These are phyloP conservation scores for Enteromius trimaculatus DNA, from an alignment of 2,797 vertebrate species.

Conservation along the genomic window DNA sequence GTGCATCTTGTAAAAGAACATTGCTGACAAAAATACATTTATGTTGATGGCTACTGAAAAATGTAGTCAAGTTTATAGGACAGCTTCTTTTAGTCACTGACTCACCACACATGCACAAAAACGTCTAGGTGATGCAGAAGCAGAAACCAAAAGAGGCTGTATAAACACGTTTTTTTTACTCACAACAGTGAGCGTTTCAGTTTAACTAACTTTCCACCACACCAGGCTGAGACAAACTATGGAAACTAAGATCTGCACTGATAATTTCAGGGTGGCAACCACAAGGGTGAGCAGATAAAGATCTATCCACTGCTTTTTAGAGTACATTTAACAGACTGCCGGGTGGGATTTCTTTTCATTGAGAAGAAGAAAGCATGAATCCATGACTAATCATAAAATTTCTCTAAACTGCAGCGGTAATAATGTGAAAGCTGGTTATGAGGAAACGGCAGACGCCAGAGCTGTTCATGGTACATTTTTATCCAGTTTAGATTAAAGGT, in stretches of 20 bases:
- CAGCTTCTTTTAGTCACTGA: background rate
- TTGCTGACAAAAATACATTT: no score
- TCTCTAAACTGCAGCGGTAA: conserved; percentile 59
- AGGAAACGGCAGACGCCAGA: conserved; percentile 52
- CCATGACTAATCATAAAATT: conserved; percentile 63
- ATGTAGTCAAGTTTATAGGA: background rate
- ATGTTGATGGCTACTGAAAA: no score
- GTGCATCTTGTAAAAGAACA: no score
- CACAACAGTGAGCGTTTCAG: conserved; percentile 14
- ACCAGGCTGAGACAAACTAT: conserved; percentile 54
- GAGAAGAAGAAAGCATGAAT: conserved; percentile 58
- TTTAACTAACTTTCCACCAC: conserved; percentile 47
- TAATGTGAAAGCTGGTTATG: conserved; percentile 53
- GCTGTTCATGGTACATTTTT: conserved; percentile 64
- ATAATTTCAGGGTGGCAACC: conserved; percentile 64
- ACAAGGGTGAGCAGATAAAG: conserved; percentile 61
- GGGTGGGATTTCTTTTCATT: conserved; percentile 57
- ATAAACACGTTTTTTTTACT: background rate
- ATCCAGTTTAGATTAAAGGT: conserved; percentile 61
- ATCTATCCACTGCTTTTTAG: conserved; percentile 57
- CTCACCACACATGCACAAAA: background rate
- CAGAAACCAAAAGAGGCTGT: conserved; percentile 6
- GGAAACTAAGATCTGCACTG: conserved; percentile 60
- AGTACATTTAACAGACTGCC: conserved; percentile 57
- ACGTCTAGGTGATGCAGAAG: background rate